These are phyloP conservation scores for Hypothenemus hampei DNA, from an alignment of 1,140 invertebrate genomes.

Conservation along the genomic window DNA sequence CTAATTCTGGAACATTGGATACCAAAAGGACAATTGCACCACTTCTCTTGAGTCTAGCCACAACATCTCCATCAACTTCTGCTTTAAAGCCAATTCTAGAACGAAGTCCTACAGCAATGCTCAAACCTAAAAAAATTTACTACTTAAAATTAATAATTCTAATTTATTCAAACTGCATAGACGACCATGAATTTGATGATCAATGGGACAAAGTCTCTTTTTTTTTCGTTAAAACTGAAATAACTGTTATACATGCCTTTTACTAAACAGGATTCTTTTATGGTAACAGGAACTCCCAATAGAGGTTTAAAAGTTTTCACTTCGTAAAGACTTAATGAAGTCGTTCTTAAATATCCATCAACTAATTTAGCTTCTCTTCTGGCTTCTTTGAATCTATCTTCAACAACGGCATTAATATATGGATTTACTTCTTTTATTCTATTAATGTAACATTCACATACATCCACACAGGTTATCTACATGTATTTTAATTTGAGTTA, in stretches of 20 bases:
- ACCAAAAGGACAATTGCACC: constrained; percentile 75
- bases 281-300: constrained; percentile 68
- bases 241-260: constrained; percentile 20
- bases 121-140: constrained; percentile 59
- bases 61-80: constrained; percentile 56
- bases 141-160: too few species aligned
- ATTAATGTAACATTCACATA: constrained; percentile 61
- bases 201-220: too few species aligned
- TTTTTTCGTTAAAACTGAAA: neutral
- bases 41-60: constrained; percentile 55
- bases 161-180: too few species aligned
- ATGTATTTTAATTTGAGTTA: constrained; percentile 1
- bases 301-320: constrained; percentile 57
- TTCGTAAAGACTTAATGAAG: constrained; percentile 45
- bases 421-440: constrained; percentile 68
- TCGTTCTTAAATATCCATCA: constrained; percentile 46
- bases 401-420: constrained; percentile 67
- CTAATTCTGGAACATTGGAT: constrained; percentile 79
- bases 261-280: constrained; percentile 56
- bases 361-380: constrained; percentile 54
- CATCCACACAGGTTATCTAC: constrained; percentile 56
- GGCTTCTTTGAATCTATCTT: constrained; percentile 61
- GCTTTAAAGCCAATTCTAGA: constrained; percentile 54
- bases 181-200: too few species aligned
- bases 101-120: constrained; percentile 59